A percentile compares a stretch with the other conserved stretches of the same genome.
phyloP scores from a whole-genome alignment of 2,797 vertebrate species.

The Anabas testudineus region DNA sequence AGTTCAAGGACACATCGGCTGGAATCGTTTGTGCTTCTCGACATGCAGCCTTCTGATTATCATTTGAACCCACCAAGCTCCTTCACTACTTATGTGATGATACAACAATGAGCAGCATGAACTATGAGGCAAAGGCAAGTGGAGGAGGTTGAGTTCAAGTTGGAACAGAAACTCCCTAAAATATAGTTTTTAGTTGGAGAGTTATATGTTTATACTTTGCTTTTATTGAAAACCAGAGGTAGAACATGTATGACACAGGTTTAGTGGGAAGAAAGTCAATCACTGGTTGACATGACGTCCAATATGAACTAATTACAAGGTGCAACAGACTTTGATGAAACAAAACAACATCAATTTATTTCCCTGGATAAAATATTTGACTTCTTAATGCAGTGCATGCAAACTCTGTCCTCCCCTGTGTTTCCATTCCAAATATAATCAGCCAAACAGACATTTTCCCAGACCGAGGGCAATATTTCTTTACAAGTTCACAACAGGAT shows the following conservation, averaged over 20 bases:
- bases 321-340: conserved; percentile 3
- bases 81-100: not conserved
- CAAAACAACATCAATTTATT: not conserved
- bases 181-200: not conserved
- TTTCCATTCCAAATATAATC: conserved; percentile 19
- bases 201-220: not conserved
- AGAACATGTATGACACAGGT: not conserved
- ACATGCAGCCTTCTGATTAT: not conserved
- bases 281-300: not conserved
- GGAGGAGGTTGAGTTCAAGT: not conserved
- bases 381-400: not conserved
- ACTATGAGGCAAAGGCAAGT: not conserved
- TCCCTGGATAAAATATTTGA: conserved; percentile 4
- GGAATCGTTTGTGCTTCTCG: not conserved
- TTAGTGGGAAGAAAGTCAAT: not conserved
- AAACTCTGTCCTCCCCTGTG: not conserved
- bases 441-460: not conserved
- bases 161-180: not conserved
- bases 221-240: not conserved
- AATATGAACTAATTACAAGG: conserved; percentile 13
- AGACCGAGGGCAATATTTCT: conserved; percentile 3
- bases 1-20: too few species aligned
- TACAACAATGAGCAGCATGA: not conserved
- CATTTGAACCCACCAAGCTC: not conserved
- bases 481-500: conserved; percentile 14